Conservation (phyloP, 1,140 invertebrate genomes). For the Polypedilum vanderplanki region DNA sequence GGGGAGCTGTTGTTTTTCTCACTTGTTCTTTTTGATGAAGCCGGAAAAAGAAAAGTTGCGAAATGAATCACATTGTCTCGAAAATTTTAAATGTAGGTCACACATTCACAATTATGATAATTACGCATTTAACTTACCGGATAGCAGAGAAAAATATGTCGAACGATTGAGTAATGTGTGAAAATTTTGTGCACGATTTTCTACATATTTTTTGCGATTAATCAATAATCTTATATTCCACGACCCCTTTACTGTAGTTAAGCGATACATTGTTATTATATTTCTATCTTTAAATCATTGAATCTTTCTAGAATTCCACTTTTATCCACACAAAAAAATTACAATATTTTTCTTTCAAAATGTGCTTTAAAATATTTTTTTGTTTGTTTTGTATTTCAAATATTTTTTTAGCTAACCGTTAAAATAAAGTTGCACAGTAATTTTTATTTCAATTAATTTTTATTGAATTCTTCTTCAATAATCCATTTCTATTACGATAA, state of each 20-base stretch:
- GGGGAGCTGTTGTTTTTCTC: no score
- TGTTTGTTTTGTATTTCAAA: neutral
- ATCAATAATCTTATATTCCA: neutral
- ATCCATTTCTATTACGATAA: neutral
- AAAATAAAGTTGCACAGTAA: neutral
- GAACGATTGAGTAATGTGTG: neutral
- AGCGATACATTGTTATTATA: neutral
- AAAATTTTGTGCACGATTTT: neutral
- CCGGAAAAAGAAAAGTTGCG: neutral
- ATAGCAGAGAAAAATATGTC: neutral
- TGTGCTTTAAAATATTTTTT: neutral
- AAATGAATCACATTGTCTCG: neutral
- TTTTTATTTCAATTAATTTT: neutral
- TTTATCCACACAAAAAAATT: neutral
- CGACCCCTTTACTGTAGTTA: neutral
- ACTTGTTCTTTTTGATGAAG: neutral
- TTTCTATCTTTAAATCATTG: neutral
- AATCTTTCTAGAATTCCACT: neutral
- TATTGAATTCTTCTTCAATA: neutral
- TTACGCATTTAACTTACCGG: neutral
- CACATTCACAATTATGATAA: neutral
- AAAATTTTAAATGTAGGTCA: neutral
- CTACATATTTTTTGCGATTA: neutral
- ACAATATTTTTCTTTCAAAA: neutral
- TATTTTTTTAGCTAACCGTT: neutral